A percentile compares a stretch with the other conserved stretches of the same genome.
Evolutionary conservation across 2,888 invertebrate species (phyloP).

Genomic region (Cancer borealis): DNA sequence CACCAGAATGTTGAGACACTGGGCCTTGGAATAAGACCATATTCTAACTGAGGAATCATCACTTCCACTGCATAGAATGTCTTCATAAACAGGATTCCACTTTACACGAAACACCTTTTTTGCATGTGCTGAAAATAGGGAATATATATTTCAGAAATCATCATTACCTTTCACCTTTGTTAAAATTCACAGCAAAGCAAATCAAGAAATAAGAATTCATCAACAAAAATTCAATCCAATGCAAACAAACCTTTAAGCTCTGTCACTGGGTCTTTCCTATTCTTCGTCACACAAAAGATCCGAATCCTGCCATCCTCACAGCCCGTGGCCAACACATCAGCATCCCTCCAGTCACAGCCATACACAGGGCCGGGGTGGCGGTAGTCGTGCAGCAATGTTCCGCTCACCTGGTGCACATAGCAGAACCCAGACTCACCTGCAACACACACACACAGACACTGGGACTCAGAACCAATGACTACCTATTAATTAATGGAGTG

Average conservation of each 20-base stretch:
- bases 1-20: conserved; percentile 79
- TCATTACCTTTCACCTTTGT: neutral
- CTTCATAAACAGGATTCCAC: conserved; percentile 80
- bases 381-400: conserved; percentile 79
- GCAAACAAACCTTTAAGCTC: conserved; percentile 78
- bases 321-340: conserved; percentile 81
- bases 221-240: neutral
- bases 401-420: conserved; percentile 80
- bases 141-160: neutral
- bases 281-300: conserved; percentile 79
- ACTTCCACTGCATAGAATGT: conserved; percentile 80
- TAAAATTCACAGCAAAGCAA: neutral
- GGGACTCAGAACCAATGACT: neutral
- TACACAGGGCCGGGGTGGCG: conserved; percentile 80
- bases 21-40: conserved; percentile 80
- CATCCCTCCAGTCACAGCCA: conserved; percentile 81
- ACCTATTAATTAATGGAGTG: neutral
- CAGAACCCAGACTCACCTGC: conserved; percentile 80
- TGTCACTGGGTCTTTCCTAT: conserved; percentile 79
- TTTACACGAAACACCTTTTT: conserved; percentile 81
- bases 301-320: conserved; percentile 80
- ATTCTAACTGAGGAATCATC: conserved; percentile 80
- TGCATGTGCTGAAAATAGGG: conserved; percentile 79
- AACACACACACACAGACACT: neutral
- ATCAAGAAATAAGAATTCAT: neutral